phyloP scores from a whole-genome alignment of 2,888 invertebrate genomes.

The Melanostoma mellinum region DNA sequence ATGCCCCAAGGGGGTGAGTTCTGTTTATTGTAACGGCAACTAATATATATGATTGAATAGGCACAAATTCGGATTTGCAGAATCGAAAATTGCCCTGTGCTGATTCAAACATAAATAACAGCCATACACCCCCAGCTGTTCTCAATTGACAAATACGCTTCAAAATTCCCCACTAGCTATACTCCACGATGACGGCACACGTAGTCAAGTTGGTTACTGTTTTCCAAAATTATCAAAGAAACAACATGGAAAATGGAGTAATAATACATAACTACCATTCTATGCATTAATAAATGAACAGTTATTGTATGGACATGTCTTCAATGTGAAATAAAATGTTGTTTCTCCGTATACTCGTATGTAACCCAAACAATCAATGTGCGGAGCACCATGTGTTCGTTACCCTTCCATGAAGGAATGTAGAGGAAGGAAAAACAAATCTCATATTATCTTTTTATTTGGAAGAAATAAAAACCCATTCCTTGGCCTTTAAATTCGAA shows the following conservation, averaged over 20 bases:
- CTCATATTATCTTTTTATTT: conserved; percentile 42
- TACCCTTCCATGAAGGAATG: neutral
- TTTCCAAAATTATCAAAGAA: too few relatives aligned
- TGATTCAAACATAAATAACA: too few relatives aligned
- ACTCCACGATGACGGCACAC: too few relatives aligned
- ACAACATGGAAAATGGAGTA: neutral
- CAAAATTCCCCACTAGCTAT: too few relatives aligned
- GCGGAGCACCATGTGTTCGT: conserved; percentile 44
- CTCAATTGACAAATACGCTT: too few relatives aligned
- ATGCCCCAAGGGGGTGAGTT: too few relatives aligned
- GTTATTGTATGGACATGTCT: conserved; percentile 27
- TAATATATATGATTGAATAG: too few relatives aligned
- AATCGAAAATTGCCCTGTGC: too few relatives aligned
- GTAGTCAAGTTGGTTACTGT: too few relatives aligned
- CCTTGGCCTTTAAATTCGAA: conserved; percentile 59
- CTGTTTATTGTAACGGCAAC: too few relatives aligned
- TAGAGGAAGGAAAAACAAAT: neutral
- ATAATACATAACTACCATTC: neutral
- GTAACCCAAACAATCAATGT: conserved; percentile 15
- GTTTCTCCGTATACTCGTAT: neutral
- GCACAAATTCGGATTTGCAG: too few relatives aligned
- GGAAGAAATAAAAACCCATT: conserved; percentile 52
- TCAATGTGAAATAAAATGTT: neutral
- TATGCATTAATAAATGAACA: conserved; percentile 17
- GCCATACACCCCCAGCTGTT: too few relatives aligned